These are phyloP conservation scores for Acholoe squamosa DNA, from an alignment of 2,888 invertebrate species.

Conservation along the genomic window DNA sequence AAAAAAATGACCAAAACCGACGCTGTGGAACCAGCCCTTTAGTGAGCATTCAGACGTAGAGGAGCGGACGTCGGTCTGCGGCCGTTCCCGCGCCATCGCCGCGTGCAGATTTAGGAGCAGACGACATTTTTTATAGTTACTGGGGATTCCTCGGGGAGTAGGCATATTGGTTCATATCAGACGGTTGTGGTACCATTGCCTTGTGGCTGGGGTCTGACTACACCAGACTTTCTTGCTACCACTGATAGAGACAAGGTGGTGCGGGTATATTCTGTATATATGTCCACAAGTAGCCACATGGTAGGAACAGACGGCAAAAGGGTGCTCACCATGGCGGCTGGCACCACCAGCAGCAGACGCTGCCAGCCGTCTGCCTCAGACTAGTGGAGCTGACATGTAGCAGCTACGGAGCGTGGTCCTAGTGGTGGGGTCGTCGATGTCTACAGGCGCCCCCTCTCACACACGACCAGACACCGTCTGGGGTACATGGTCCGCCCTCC, in stretches of 20 bases:
- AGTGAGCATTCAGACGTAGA: background rate
- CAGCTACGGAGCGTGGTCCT: background rate
- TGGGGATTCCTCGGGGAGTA: background rate
- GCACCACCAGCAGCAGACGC: background rate
- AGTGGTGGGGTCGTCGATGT: conserved; percentile 4
- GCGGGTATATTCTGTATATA: too few species aligned
- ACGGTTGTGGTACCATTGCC: too few species aligned
- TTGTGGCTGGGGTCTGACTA: too few species aligned
- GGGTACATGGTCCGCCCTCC: background rate
- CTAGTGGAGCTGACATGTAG: background rate
- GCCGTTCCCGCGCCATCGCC: background rate
- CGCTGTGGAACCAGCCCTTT: background rate
- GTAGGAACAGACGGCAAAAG: background rate
- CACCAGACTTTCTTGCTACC: too few species aligned
- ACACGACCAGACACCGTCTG: background rate
- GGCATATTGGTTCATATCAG: background rate
- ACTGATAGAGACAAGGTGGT: too few species aligned
- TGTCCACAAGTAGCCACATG: background rate
- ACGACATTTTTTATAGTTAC: background rate
- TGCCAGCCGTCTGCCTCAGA: background rate
- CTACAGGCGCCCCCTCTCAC: conserved; percentile 8
- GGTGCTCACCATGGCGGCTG: background rate
- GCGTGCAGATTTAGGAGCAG: background rate
- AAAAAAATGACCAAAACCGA: too few species aligned
- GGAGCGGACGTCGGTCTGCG: conserved; percentile 10